Evolutionary conservation across 2,113 vertebrate genomes (phyloP).

Genomic region (Aythya baeri): DNA sequence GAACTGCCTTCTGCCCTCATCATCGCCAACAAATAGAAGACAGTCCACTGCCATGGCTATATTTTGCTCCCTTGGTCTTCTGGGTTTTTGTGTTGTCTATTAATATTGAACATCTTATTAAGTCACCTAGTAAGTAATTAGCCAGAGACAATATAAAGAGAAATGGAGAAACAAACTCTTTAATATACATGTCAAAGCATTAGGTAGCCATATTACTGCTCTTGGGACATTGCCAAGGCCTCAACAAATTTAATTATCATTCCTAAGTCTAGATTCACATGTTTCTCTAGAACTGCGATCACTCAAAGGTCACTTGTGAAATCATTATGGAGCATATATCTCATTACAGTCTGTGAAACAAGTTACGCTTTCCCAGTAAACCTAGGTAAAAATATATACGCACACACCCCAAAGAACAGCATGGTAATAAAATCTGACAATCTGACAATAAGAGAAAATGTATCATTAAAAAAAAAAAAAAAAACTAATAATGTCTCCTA

Average conservation of each 20-base stretch:
- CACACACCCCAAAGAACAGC: constrained; percentile 7
- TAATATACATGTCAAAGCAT: constrained; percentile 21
- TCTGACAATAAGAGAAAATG: constrained; percentile 59
- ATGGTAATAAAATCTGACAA: constrained; percentile 65
- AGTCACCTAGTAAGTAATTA: not conserved
- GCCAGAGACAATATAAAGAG: not conserved
- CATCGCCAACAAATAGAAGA: not conserved
- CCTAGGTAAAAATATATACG: not conserved
- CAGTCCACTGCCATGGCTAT: not conserved
- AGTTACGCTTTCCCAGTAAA: constrained; percentile 24
- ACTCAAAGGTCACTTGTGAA: constrained; percentile 51
- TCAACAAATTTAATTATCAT: constrained; percentile 39
- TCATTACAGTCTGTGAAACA: not conserved
- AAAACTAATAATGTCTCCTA: constrained; percentile 60
- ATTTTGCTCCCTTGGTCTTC: not conserved
- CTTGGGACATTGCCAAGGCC: not conserved
- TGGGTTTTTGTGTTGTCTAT: not conserved
- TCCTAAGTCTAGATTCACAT: constrained; percentile 18
- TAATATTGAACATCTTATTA: not conserved
- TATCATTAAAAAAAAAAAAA: constrained; percentile 49
- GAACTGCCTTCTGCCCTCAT: not conserved
- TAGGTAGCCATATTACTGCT: not conserved
- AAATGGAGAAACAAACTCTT: not conserved
- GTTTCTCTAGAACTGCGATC: not conserved
- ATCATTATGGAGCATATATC: not conserved